A percentile compares a stretch with the other conserved stretches of the same genome.
Conservation (phyloP, 1,140 invertebrate species). For the Orius laevigatus region DNA sequence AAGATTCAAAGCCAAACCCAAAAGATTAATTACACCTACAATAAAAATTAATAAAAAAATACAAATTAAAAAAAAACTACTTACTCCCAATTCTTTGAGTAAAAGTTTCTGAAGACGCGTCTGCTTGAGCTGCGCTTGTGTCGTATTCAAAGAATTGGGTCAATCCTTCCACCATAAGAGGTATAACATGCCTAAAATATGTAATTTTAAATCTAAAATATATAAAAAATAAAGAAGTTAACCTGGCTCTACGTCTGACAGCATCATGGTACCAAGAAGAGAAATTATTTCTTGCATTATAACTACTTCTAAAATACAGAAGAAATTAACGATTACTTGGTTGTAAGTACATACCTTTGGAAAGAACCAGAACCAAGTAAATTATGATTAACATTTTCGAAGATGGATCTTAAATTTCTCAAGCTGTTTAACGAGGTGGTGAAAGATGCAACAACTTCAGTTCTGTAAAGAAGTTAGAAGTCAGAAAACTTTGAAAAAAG, state of each 20-base stretch:
- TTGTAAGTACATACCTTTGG: no score
- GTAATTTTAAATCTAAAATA: conserved; percentile 3
- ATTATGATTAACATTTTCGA: no score
- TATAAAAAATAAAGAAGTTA: conserved; percentile 5
- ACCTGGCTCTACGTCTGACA: conserved; percentile 23
- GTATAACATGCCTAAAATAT: conserved; percentile 24
- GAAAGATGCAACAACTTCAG: no score
- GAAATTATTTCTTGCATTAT: no score
- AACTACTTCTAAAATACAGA: no score
- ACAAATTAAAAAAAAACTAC: background rate
- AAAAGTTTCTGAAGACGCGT: conserved; percentile 13
- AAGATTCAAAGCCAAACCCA: conserved; percentile 27
- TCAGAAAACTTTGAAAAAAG: no score
- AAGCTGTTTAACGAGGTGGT: no score
- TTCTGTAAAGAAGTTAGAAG: no score
- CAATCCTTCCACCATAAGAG: conserved; percentile 27
- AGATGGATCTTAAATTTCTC: no score
- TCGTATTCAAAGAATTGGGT: conserved; percentile 28
- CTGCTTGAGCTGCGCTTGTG: conserved; percentile 2
- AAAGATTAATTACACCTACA: conserved; percentile 24
- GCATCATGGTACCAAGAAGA: conserved; percentile 6
- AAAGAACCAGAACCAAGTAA: no score
- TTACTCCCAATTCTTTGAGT: conserved; percentile 20
- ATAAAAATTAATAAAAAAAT: conserved; percentile 8
- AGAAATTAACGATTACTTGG: no score